A percentile compares a stretch with the other conserved stretches of the same genome.
Conservation (phyloP, 2,113 vertebrate species). For the Anhinga rufa region DNA sequence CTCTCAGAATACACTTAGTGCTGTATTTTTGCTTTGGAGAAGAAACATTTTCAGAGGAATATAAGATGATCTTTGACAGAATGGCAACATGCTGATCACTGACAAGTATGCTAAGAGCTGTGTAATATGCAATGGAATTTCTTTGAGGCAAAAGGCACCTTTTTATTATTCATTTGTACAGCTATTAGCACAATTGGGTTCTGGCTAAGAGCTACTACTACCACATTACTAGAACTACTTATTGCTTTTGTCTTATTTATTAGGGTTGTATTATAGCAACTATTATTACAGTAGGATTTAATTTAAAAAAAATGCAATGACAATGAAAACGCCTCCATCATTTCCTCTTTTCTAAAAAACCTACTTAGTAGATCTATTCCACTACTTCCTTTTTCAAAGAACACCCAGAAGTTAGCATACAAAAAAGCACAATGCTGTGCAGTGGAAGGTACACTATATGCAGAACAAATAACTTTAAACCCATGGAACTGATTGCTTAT, state of each 20-base stretch:
- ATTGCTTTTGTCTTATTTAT: background rate
- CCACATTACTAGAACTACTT: background rate
- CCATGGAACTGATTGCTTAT: background rate
- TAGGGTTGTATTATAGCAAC: background rate
- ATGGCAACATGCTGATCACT: background rate
- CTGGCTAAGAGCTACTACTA: background rate
- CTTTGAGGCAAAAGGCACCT: background rate
- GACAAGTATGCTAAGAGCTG: background rate
- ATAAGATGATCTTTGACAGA: background rate
- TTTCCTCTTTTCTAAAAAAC: background rate
- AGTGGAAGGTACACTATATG: background rate
- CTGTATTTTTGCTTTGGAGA: background rate
- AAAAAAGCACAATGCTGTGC: background rate
- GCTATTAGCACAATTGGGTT: background rate
- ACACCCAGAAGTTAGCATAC: background rate
- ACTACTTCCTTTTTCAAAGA: background rate
- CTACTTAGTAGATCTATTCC: background rate
- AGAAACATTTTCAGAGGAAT: background rate
- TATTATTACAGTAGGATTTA: background rate
- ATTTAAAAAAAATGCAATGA: background rate
- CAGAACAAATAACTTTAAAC: background rate
- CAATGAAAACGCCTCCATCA: background rate
- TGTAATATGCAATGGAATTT: background rate
- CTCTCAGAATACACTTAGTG: background rate
- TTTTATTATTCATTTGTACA: background rate